Conservation (phyloP, 2,113 vertebrate genomes). For the Labrus mixtus region DNA sequence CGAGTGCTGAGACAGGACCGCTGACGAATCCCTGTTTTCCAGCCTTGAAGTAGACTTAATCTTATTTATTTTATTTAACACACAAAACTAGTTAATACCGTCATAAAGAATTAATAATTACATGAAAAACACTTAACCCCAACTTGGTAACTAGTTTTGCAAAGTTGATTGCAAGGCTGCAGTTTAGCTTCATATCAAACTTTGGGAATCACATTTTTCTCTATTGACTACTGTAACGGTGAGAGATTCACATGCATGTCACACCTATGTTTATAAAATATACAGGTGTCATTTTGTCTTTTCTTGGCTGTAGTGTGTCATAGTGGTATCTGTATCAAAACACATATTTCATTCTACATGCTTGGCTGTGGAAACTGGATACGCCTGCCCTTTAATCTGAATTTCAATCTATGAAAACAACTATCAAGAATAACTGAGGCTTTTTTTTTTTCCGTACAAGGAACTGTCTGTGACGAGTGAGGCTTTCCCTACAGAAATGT, state of each 20-base stretch:
- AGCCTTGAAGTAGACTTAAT: conserved; percentile 11
- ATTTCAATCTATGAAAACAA: conserved; percentile 58
- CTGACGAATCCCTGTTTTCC: conserved; percentile 52
- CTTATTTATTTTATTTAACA: conserved; percentile 28
- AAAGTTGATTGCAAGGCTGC: neutral
- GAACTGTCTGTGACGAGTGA: no score
- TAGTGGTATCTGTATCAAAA: conserved; percentile 55
- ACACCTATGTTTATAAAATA: conserved; percentile 59
- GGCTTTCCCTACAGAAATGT: no score
- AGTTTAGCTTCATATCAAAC: neutral
- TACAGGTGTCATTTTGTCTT: conserved; percentile 59
- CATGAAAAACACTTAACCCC: neutral
- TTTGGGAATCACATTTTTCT: neutral
- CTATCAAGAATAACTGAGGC: conserved; percentile 49
- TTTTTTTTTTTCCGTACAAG: conserved; percentile 30
- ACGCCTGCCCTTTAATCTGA: conserved; percentile 47
- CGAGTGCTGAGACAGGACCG: conserved; percentile 53
- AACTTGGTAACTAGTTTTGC: neutral
- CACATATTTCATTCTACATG: conserved; percentile 49
- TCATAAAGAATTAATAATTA: conserved; percentile 4
- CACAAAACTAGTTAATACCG: conserved; percentile 6
- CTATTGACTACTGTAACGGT: neutral
- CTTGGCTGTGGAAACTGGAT: conserved; percentile 40
- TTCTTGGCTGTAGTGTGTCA: conserved; percentile 37
- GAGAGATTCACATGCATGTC: neutral